Evolutionary conservation across 2,797 vertebrate species (phyloP).

Genomic region (Xiphophorus birchmanni): DNA sequence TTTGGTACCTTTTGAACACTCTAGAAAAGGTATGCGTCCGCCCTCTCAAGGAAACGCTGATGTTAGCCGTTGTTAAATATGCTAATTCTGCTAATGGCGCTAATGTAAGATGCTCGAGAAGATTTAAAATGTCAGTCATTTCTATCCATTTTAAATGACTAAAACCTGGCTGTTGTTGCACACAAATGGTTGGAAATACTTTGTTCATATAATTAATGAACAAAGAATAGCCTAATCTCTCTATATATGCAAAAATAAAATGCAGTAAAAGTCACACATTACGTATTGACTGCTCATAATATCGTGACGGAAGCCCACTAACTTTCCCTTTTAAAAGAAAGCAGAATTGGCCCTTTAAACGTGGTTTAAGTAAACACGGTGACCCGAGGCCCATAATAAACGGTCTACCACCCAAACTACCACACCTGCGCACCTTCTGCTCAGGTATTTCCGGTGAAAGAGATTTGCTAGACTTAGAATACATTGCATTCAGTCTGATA

Average conservation of each 20-base stretch:
- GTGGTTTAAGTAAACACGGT: background rate
- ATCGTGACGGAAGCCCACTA: background rate
- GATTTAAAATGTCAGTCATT: background rate
- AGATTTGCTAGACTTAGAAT: slow-evolving; percentile 1
- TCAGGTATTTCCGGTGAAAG: slow-evolving; percentile 20
- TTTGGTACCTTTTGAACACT: background rate
- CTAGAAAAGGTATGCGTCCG: background rate
- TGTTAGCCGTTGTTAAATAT: background rate
- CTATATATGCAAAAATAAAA: background rate
- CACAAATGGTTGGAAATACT: background rate
- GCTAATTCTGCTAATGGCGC: background rate
- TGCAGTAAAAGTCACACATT: background rate
- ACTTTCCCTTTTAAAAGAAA: background rate
- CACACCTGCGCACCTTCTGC: background rate
- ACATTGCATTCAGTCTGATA: slow-evolving; percentile 1
- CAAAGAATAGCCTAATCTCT: background rate
- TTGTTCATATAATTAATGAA: background rate
- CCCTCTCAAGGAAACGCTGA: background rate
- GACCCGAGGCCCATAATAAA: background rate
- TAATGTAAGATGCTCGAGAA: background rate
- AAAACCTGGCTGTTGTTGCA: background rate
- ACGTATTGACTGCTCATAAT: background rate
- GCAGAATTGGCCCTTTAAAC: background rate
- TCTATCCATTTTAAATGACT: background rate
- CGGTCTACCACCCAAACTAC: slow-evolving; percentile 3